Conservation (phyloP, 2,888 invertebrate species). For the Gisinianus flammeolus region DNA sequence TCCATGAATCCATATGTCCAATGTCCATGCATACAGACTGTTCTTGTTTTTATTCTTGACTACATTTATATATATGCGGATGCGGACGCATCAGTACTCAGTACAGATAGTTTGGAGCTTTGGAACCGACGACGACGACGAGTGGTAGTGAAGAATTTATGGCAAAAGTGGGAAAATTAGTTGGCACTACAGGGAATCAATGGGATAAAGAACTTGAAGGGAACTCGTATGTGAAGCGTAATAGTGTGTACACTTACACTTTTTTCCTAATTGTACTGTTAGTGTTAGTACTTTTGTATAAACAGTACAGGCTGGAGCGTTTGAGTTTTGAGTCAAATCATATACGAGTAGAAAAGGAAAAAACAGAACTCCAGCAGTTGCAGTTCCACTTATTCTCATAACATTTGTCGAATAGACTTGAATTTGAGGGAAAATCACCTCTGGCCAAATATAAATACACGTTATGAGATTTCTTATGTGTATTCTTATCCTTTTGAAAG, state of each 20-base stretch:
- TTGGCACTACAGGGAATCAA: conserved; percentile 45
- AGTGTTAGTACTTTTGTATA: neutral
- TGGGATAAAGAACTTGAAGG: conserved; percentile 19
- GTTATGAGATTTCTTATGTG: neutral
- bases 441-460: neutral
- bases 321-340: neutral
- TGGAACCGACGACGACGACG: no score
- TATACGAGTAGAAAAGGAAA: neutral
- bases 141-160: conserved; percentile 42
- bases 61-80: neutral
- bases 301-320: neutral
- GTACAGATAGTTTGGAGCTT: no score
- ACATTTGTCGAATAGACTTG: no score
- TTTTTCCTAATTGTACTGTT: neutral
- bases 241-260: neutral
- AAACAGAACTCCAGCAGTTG: neutral
- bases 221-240: conserved; percentile 19
- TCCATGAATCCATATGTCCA: neutral
- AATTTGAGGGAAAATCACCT: neutral
- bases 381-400: neutral
- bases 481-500: no score
- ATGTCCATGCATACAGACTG: neutral
- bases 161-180: conserved; percentile 50
- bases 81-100: neutral
- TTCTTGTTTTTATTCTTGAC: neutral